Base-by-base conservation (phyloP, 2,797 vertebrate species). In the Chelmon rostratus region DNA sequence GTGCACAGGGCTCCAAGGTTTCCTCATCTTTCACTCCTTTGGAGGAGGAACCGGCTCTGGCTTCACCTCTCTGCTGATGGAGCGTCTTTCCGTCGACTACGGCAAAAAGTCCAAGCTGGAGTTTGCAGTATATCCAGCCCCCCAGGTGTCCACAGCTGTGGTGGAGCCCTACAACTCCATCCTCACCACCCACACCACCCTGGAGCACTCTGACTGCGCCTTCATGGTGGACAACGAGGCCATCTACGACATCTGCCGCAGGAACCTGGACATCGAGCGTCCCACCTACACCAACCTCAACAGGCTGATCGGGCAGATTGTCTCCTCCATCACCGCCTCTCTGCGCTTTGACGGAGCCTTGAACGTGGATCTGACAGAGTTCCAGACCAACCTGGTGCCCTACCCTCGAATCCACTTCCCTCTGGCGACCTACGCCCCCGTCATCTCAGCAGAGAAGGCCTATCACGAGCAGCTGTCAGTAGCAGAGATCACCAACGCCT, bases 151-250 rank as follows among this genome's bases (percentile, higher is more conserved):
- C 64, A 96, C 96, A 0, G 86, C 82, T 0, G 96, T 96, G 8
- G 96, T 96, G 12, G 95, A 96, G 75, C 95, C 96, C 9, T 96
- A 96, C 81, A 97, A 97, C 67, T 94, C 95, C 81, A 96, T 97
- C 72, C 94, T 97, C 9, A 97, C 96, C 38, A 97, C 96, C 0
- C 96, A 97, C 80, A 96, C 11, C 77, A 99, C 97, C 15, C 86
- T 99, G 74, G 97, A 98, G 89, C 97, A 98, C 90, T 98, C 97
- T 0, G 97, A 99, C 86, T 99, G 97, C 15, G 97, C 97, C 84
- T 99, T 98, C 94, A 97, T 98, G 96, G 97, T 98, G 40, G 97
- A 99, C 91, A 98, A 98, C 0, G 97, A 98, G 85, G 97, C 97
- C 86, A 98, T 98, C 93, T 99, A 98, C 0, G 97, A 99, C 81